Evolutionary conservation across 2,888 invertebrate genomes (phyloP), one percentile per base, ranked within the genome.

Genomic region (Calephelis perditalis): DNA sequence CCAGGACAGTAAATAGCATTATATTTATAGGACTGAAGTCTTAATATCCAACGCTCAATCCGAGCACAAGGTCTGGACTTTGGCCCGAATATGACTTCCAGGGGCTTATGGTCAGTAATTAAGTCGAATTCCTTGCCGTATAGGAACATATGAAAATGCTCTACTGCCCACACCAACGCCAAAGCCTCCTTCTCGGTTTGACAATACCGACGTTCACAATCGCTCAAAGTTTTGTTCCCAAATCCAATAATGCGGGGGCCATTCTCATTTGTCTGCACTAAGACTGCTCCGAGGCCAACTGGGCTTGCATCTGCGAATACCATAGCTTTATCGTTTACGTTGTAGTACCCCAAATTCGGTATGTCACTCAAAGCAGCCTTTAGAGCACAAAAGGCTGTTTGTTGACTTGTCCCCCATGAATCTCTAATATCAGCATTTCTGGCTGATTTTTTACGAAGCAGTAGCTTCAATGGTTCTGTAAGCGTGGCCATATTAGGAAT

Each of bases 1-100:
- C 73, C 73, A 0, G 72, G 70, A 7, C 57, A 37, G 45, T 76
- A 78, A 7, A 67, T 35, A 5, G 76, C 66, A 47, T 70, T 71
- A 60, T 63, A 77, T 2, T 64, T 61, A 36, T 68, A 78, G 0
- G 71, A 10, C 58, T 78, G 76, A 5, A 76, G 59, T 4, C 75
- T 54, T 12, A 77, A 37, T 5, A 78, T 65, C 78, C 76, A 77
- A 2, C 77, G 58, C 59, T 78, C 76, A 7, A 78, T 69, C 43
- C 75, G n/a, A 0, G 76, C 77, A 35, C 73, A 74, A 0, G 77
- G 73, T 62, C 75, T 76, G 1, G 75, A 75, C 37, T 55, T 62
- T 11, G 65, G 60, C 0, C 71, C 67, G 61, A 76, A 75, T 35
- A 77, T 68, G 4, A 63, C 66, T 47, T 75, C 73, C 8, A 88